Conservation (phyloP, 35 echinoderm and acorn worm species). For the Hemicentrotus pulcherrimus region DNA sequence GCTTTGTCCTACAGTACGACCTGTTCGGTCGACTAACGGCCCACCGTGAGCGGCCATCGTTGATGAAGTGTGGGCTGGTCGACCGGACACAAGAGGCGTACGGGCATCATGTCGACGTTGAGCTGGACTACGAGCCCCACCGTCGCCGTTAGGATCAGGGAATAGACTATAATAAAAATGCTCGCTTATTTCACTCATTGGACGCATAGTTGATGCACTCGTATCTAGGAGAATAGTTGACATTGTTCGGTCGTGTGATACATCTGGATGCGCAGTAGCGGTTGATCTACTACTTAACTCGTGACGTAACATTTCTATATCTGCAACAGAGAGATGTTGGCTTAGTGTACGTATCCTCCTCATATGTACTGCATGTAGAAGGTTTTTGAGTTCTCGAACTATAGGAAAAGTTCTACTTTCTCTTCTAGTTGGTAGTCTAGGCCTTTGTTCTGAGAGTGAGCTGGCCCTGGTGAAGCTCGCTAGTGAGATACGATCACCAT, state of each 20-base stretch:
- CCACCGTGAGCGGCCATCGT: slow-evolving; percentile 19
- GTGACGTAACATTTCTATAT: slow-evolving; percentile 72
- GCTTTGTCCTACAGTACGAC: slow-evolving; percentile 45
- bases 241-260: slow-evolving; percentile 60
- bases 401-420: slow-evolving; percentile 65
- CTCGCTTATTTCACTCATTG: slow-evolving; percentile 79
- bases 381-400: slow-evolving; percentile 66
- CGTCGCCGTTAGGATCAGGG: slow-evolving; percentile 42
- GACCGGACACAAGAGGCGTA: slow-evolving; percentile 48
- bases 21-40: slow-evolving; percentile 16
- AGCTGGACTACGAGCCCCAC: slow-evolving; percentile 24
- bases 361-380: slow-evolving; percentile 72
- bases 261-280: slow-evolving; percentile 28
- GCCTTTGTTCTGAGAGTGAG: slow-evolving; percentile 26
- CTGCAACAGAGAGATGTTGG: slow-evolving; percentile 71
- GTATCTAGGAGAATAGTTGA: slow-evolving; percentile 77
- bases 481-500: slow-evolving; percentile 50
- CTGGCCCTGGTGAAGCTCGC: slow-evolving; percentile 24
- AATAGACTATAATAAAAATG: slow-evolving; percentile 94
- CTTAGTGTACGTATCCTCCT: slow-evolving; percentile 74
- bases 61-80: slow-evolving; percentile 51
- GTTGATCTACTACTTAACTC: slow-evolving; percentile 43
- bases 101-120: slow-evolving; percentile 15
- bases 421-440: slow-evolving; percentile 28
- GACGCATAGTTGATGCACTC: slow-evolving; percentile 69